Conservation (phyloP, 2,888 invertebrate species). For the Idaea biselata region DNA sequence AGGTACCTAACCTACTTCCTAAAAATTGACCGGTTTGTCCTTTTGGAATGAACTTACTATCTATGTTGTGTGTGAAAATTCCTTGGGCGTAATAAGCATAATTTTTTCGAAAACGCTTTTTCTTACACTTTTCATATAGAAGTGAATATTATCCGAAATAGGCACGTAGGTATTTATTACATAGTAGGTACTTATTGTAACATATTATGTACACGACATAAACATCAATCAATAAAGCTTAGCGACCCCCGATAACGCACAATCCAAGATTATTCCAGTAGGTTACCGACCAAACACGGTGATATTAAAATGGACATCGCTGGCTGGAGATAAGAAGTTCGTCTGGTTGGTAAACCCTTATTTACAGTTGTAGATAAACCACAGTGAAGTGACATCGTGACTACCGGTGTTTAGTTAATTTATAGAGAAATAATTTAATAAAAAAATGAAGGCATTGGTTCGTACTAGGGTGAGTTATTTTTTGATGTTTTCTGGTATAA, state of each 20-base stretch:
- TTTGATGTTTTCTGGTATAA: background rate
- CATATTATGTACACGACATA: too few relatives aligned
- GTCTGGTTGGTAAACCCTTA: background rate
- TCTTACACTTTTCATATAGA: too few relatives aligned
- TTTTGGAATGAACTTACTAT: too few relatives aligned
- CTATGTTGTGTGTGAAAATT: too few relatives aligned
- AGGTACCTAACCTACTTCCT: too few relatives aligned
- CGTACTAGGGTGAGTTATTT: background rate
- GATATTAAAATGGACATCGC: background rate
- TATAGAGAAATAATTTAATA: background rate
- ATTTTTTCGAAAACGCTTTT: too few relatives aligned
- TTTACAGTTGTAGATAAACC: background rate
- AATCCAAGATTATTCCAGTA: background rate
- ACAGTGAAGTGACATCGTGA: background rate
- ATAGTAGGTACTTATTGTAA: too few relatives aligned
- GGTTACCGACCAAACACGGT: background rate
- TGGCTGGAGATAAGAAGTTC: background rate
- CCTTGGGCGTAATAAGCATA: too few relatives aligned
- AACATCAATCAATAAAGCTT: background rate
- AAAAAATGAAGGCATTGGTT: background rate
- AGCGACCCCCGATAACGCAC: background rate
- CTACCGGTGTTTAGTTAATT: background rate
- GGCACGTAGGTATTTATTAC: too few relatives aligned
- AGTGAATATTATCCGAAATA: too few relatives aligned
- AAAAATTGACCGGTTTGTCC: too few relatives aligned